Evolutionary conservation across 2,797 vertebrate species (phyloP).

Genomic region (Silurus aristotelis): DNA sequence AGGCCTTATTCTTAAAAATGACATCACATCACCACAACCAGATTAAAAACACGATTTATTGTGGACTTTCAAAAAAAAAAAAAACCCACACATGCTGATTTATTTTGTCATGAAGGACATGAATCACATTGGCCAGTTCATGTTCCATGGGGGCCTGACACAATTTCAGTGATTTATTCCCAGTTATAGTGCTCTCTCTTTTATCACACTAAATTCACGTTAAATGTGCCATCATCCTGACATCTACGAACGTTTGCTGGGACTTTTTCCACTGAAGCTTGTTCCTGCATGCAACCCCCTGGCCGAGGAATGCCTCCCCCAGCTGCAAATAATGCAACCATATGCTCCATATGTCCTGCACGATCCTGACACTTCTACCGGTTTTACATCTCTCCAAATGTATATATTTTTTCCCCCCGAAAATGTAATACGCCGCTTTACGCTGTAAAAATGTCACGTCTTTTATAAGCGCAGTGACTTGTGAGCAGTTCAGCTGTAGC

Average conservation of each 20-base stretch:
- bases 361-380: background rate
- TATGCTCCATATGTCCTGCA: constrained; percentile 1
- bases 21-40: constrained; percentile 41
- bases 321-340: constrained; percentile 13
- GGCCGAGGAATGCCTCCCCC: constrained; percentile 27
- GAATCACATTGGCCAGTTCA: constrained; percentile 30
- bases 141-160: constrained; percentile 31
- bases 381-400: constrained; percentile 6
- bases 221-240: constrained; percentile 23
- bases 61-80: constrained; percentile 1
- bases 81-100: constrained; percentile 7
- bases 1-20: constrained; percentile 43
- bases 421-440: constrained; percentile 16
- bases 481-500: background rate
- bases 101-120: constrained; percentile 32
- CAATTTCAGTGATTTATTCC: constrained; percentile 35
- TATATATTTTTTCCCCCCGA: background rate
- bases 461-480: background rate
- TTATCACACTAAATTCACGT: constrained; percentile 21
- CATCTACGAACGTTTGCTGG: constrained; percentile 2
- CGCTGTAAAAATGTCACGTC: background rate
- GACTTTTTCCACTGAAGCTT: constrained; percentile 13
- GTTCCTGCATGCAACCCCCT: constrained; percentile 26
- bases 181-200: background rate
- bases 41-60: constrained; percentile 44